Base-by-base conservation (phyloP, 2,888 invertebrate species). In the Leptinotarsa rubiginosa region DNA sequence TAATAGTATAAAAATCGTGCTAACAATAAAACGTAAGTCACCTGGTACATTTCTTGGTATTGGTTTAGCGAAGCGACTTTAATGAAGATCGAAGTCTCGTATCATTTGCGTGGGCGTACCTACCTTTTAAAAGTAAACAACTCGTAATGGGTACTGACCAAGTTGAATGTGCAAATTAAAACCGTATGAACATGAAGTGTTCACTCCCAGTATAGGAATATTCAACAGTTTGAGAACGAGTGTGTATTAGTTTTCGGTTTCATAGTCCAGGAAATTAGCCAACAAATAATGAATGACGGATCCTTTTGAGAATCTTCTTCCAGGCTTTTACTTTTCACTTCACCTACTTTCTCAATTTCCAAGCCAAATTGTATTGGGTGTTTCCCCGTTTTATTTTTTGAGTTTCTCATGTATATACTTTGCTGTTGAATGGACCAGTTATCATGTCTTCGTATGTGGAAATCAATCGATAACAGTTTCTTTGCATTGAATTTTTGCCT, bases 61-160 rank as follows among this genome's bases (percentile, higher is more conserved):
- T 47, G 65, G 4, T 66, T 66, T 12, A 50, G 16, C 50, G 4
- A 66, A 50, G 15, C 31, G 31, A 52, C 25, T 68, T 54, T 18
- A 54, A 54, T 68, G 54, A 68, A 68, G 68, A 62, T 68, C 41
- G 52, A 31, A 68, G 49, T 41, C 67, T 47, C 2, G 47, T 2
- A 49, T 22, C 47, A 65, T 52, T 69, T 56, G 56, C 66, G 78
- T 76, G 66, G 75, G 75, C 66, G 78, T 76, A 73, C 52, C 72
- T 76, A 73, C 52, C 73, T 67, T 75, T 78, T 73, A 75, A 70
- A 74, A 72, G 71, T 73, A 76, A 74, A 74, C 74, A 75, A 78
- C 72, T 70, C 65, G 69, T 75, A 77, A 74, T 74, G 72, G 72
- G 72, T 64, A 70, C 72, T 67, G 70, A 66, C 74, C 72, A 66